Base-by-base conservation (phyloP, 1,140 invertebrate species). In the Drosophila kurseongensis region DNA sequence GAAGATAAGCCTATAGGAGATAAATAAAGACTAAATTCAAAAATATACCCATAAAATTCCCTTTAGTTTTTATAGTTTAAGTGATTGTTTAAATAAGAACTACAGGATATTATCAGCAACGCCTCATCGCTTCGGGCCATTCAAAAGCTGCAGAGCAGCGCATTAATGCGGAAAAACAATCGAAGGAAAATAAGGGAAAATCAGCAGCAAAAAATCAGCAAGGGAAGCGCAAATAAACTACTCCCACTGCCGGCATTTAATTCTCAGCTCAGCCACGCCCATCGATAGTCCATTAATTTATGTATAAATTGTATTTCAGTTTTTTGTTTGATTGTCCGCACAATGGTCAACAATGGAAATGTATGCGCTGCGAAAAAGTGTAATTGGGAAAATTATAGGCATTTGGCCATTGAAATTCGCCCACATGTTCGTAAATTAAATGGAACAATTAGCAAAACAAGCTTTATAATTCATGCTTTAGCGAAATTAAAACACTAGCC, bases 81-180 rank as follows among this genome's bases (percentile, higher is more conserved):
- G n/a, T 8, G 13, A 9, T 27, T 9, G 13, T 48, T 51, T 51
- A 35, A 51, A 51, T 16, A 35, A 12, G n/a, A 51, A 35, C 14
- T 62, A 58, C 52, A 32, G 36, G 54, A 57, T 60, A 32, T 23
- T 59, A 18, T 32, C 9, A 13, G 12, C 32, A 10, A n/a, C 14
- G 6, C 5, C 23, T 27, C 13, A 18, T 14, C 36, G 18, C 32
- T 52, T 0, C 29, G 13, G 14, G 35, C 51, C 32, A 56, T 41
- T 57, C 14, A 35, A 5, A 38, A 13, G 41, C 55, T 40, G 36
- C 9, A 44, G 58, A 12, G 41, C 14, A 36, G 38, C 55, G 66
- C 77, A 41, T 61, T 75, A 71, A 71, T 71, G 58, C 63, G 71
- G 65, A 80, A 80, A 79, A 75, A 74, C 71, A 75, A 80, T 66